A percentile compares a stretch with the other conserved stretches of the same genome.
phyloP scores from a whole-genome alignment of 64 coral and sea anemone genomes.

The Montipora capricornis region DNA sequence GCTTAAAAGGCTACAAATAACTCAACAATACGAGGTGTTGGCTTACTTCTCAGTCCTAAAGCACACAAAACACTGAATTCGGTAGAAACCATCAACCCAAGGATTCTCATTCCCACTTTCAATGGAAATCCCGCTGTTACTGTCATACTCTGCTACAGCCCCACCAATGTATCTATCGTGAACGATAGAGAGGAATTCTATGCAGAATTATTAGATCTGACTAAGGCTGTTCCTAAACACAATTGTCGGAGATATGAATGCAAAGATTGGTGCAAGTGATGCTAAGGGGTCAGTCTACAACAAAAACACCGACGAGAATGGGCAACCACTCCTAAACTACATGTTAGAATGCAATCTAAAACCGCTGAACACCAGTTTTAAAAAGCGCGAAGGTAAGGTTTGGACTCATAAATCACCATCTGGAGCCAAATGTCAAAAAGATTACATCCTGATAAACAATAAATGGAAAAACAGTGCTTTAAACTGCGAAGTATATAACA shows the following conservation, averaged over 20 bases:
- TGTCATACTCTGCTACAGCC: background rate
- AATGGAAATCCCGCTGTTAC: background rate
- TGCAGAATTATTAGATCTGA: background rate
- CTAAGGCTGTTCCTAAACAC: slow-evolving; percentile 4
- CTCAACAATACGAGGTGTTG: too few relatives aligned
- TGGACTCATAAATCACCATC: slow-evolving; percentile 25
- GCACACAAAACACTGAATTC: background rate
- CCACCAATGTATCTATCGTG: background rate
- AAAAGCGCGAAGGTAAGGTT: slow-evolving; percentile 44
- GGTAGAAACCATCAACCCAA: background rate
- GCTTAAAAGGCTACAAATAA: too few relatives aligned
- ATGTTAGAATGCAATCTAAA: slow-evolving; percentile 23
- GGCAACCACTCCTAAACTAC: slow-evolving; percentile 22
- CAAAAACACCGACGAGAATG: slow-evolving; percentile 43
- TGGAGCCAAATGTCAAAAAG: slow-evolving; percentile 7
- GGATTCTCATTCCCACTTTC: background rate
- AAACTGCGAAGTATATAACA: slow-evolving; percentile 32
- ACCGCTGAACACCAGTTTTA: slow-evolving; percentile 18
- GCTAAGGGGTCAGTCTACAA: slow-evolving; percentile 1
- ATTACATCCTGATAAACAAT: slow-evolving; percentile 58
- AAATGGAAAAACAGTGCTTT: slow-evolving; percentile 50
- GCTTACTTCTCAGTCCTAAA: too few relatives aligned
- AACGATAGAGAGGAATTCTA: slow-evolving; percentile 5
- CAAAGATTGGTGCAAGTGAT: background rate
- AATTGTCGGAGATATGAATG: slow-evolving; percentile 1